These are phyloP conservation scores for Drosophila nigricruria DNA, from an alignment of 2,888 invertebrate species.

Conservation along the genomic window DNA sequence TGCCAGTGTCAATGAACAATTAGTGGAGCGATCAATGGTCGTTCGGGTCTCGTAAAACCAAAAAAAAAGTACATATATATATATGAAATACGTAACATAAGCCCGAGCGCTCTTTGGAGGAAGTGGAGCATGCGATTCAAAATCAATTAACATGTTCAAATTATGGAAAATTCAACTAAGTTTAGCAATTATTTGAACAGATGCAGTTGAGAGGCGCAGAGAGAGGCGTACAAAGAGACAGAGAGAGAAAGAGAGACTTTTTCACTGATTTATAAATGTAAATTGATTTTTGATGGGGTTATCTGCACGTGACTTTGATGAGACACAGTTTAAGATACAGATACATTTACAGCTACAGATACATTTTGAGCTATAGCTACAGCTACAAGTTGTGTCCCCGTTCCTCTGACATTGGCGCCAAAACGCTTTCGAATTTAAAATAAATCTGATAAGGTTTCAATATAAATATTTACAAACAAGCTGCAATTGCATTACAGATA, in stretches of 20 bases:
- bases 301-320: slow-evolving; percentile 62
- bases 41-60: slow-evolving; percentile 30
- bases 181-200: slow-evolving; percentile 49
- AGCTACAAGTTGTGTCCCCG: not conserved
- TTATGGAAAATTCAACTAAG: slow-evolving; percentile 60
- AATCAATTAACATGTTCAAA: slow-evolving; percentile 76
- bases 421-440: slow-evolving; percentile 46
- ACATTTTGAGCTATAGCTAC: slow-evolving; percentile 1
- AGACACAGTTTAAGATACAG: slow-evolving; percentile 20
- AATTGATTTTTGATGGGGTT: slow-evolving; percentile 58
- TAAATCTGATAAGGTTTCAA: slow-evolving; percentile 59
- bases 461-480: not conserved
- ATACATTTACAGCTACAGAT: slow-evolving; percentile 12
- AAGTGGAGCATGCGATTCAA: slow-evolving; percentile 73
- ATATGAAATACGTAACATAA: not conserved
- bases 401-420: slow-evolving; percentile 62
- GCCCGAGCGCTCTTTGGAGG: slow-evolving; percentile 44
- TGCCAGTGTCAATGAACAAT: slow-evolving; percentile 72
- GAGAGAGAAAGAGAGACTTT: slow-evolving; percentile 5
- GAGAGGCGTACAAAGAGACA: not conserved
- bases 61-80: not conserved
- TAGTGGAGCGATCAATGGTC: slow-evolving; percentile 77
- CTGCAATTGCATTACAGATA: not conserved
- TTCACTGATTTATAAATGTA: slow-evolving; percentile 37
- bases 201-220: slow-evolving; percentile 33